Percentiles rank a stretch among this genome's conserved stretches.
Conservation (phyloP, 2,888 invertebrate genomes). For the Crossocerus cetratus region DNA sequence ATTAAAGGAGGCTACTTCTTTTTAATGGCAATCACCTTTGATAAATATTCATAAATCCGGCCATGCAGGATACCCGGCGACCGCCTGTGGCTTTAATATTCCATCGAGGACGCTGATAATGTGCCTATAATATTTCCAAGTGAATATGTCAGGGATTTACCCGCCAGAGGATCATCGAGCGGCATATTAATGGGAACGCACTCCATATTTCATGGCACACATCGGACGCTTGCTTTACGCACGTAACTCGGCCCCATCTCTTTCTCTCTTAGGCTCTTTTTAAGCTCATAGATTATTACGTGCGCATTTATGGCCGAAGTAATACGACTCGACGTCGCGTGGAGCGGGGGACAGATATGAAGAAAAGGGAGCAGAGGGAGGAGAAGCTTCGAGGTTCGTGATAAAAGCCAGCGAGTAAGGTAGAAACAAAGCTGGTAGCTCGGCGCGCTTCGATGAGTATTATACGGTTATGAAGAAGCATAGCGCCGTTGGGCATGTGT, state of each 20-base stretch:
- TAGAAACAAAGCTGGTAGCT: too few relatives aligned
- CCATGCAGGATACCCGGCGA: background rate
- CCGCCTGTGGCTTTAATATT: constrained; percentile 14
- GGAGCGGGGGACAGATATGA: too few relatives aligned
- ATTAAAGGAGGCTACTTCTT: background rate
- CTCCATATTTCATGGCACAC: constrained; percentile 37
- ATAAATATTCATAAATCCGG: too few relatives aligned
- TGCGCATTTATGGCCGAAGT: constrained; percentile 24
- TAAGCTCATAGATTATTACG: constrained; percentile 29
- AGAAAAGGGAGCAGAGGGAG: too few relatives aligned
- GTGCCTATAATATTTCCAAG: constrained; percentile 23
- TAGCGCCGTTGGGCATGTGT: too few relatives aligned
- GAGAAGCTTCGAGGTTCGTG: too few relatives aligned
- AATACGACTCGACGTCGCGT: constrained; percentile 15
- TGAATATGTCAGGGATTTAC: constrained; percentile 42
- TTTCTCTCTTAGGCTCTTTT: constrained; percentile 1
- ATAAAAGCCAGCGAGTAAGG: too few relatives aligned
- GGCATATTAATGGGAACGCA: constrained; percentile 34
- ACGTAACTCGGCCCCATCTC: constrained; percentile 24
- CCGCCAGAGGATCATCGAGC: constrained; percentile 26
- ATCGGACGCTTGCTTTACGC: constrained; percentile 45
- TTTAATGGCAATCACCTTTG: background rate
- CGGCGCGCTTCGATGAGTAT: too few relatives aligned
- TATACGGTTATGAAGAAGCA: too few relatives aligned
- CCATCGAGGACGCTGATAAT: constrained; percentile 24